Evolutionary conservation across 2,113 vertebrate genomes (phyloP).

Genomic region (Caranx ignobilis): DNA sequence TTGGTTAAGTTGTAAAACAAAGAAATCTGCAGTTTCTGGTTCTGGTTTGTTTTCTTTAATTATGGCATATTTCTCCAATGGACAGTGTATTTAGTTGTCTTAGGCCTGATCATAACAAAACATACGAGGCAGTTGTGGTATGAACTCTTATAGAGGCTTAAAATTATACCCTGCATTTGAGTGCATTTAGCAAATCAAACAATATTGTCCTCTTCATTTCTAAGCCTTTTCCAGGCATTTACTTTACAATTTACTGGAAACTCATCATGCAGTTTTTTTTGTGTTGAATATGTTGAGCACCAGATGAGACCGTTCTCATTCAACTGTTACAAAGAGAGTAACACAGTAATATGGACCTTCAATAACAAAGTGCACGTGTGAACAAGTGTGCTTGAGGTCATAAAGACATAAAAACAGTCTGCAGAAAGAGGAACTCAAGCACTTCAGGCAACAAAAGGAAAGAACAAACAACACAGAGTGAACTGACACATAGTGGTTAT

Average conservation of each 20-base stretch:
- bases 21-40: too few species aligned
- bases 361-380: constrained; percentile 10
- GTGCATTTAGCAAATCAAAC: neutral
- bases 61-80: neutral
- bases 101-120: neutral
- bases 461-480: neutral
- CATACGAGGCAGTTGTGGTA: neutral
- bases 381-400: neutral
- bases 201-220: too few species aligned
- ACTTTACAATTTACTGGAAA: neutral
- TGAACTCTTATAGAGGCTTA: neutral
- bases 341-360: neutral
- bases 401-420: constrained; percentile 19
- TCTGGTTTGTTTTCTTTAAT: neutral
- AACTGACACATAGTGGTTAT: neutral
- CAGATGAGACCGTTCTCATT: neutral
- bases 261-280: neutral
- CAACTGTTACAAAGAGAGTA: neutral
- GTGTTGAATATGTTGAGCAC: neutral
- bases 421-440: constrained; percentile 4
- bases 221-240: too few species aligned
- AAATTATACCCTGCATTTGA: neutral
- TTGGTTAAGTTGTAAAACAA: too few species aligned
- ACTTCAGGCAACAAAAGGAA: neutral
- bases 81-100: neutral